These are phyloP conservation scores for Morphnarchus princeps DNA, from an alignment of 2,113 vertebrate genomes.

Conservation along the genomic window DNA sequence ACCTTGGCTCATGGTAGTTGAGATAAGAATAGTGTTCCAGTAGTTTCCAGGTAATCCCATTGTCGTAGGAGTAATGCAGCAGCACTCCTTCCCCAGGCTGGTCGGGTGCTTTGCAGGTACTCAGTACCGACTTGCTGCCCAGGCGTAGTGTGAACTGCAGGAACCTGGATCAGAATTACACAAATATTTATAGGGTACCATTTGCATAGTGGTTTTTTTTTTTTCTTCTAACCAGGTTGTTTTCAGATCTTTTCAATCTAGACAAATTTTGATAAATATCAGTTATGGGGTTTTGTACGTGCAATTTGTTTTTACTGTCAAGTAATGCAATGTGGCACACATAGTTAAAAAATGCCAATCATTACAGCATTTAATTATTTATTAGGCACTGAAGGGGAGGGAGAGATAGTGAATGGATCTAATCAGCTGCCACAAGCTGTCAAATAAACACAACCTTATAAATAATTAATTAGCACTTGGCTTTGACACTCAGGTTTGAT, in stretches of 20 bases:
- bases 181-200: not conserved
- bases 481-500: slow-evolving; percentile 72
- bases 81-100: slow-evolving; percentile 94
- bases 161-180: slow-evolving; percentile 76
- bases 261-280: slow-evolving; percentile 28
- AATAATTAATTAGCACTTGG: slow-evolving; percentile 77
- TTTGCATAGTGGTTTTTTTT: not conserved
- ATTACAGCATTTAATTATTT: slow-evolving; percentile 75
- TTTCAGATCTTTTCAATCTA: slow-evolving; percentile 33
- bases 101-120: slow-evolving; percentile 93
- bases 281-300: not conserved
- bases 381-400: slow-evolving; percentile 69
- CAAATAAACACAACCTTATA: slow-evolving; percentile 78
- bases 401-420: slow-evolving; percentile 67
- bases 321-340: slow-evolving; percentile 20
- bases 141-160: slow-evolving; percentile 94
- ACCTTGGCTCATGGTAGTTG: slow-evolving; percentile 97
- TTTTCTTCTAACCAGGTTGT: not conserved
- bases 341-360: slow-evolving; percentile 70
- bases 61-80: slow-evolving; percentile 94
- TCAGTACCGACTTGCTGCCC: slow-evolving; percentile 92
- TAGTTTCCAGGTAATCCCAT: slow-evolving; percentile 96
- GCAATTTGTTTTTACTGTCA: slow-evolving; percentile 41
- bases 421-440: slow-evolving; percentile 79
- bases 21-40: slow-evolving; percentile 93